These are phyloP conservation scores for Gordius sp. DNA, from an alignment of 2,888 invertebrate genomes.

Conservation along the genomic window DNA sequence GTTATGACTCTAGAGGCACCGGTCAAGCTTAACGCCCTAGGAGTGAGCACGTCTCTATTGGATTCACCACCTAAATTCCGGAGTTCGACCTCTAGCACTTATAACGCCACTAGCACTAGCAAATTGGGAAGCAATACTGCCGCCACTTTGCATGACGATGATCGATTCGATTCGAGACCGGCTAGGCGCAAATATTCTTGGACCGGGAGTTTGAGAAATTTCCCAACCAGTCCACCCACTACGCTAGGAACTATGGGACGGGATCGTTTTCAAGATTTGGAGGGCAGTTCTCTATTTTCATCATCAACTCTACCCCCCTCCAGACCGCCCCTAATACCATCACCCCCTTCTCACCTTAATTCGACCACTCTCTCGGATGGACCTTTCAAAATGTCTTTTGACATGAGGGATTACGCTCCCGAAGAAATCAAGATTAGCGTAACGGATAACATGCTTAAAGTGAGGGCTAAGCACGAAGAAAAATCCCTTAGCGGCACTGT, in stretches of 20 bases:
- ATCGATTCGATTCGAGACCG: no score
- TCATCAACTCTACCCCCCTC: no score
- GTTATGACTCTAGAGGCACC: conserved; percentile 10
- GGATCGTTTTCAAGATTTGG: no score
- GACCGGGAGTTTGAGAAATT: neutral
- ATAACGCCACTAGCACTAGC: conserved; percentile 5
- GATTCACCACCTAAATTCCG: neutral
- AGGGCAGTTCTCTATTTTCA: no score
- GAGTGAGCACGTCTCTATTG: neutral
- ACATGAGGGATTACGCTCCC: neutral
- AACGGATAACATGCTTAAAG: conserved; percentile 13
- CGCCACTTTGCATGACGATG: no score
- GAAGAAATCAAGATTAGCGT: conserved; percentile 15
- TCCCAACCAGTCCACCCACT: no score
- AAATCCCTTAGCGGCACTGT: conserved; percentile 22
- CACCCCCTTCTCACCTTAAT: no score
- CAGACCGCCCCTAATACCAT: no score
- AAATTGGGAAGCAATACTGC: no score
- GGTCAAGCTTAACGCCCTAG: neutral
- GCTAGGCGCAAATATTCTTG: conserved; percentile 6
- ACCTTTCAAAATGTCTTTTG: conserved; percentile 7
- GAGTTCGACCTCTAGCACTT: neutral
- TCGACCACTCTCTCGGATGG: no score
- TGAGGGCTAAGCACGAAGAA: conserved; percentile 25
- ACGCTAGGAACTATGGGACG: no score